phyloP scores from a whole-genome alignment of 2,888 invertebrate species.

The Achlya flavicornis region DNA sequence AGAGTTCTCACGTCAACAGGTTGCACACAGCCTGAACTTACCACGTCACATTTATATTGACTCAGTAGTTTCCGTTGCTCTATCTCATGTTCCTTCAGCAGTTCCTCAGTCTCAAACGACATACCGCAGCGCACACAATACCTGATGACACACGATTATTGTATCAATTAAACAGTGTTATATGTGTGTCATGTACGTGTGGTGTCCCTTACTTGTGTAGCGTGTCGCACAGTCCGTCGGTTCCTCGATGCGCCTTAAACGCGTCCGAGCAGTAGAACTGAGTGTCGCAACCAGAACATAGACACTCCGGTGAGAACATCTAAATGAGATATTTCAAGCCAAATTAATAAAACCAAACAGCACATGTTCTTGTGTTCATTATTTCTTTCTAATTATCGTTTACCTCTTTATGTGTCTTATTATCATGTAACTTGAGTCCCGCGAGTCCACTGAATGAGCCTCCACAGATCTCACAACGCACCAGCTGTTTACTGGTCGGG shows the following conservation, averaged over 20 bases:
- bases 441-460: not conserved
- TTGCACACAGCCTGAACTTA: not conserved
- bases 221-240: not conserved
- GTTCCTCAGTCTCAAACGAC: too few relatives aligned
- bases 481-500: not conserved
- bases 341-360: too few relatives aligned
- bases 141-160: too few relatives aligned
- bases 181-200: not conserved
- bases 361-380: too few relatives aligned
- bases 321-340: not conserved
- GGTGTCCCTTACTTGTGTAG: not conserved
- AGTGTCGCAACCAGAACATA: not conserved
- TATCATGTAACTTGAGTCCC: not conserved
- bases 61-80: not conserved
- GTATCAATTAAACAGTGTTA: not conserved
- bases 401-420: not conserved
- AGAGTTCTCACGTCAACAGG: too few relatives aligned
- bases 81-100: too few relatives aligned
- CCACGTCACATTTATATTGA: not conserved
- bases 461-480: not conserved
- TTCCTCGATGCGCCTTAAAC: not conserved
- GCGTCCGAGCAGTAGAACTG: conserved; percentile 2
- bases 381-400: too few relatives aligned
- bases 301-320: not conserved
- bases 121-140: too few relatives aligned